phyloP scores from a whole-genome alignment of 2,888 invertebrate genomes.

The Subacronicta megacephala region DNA sequence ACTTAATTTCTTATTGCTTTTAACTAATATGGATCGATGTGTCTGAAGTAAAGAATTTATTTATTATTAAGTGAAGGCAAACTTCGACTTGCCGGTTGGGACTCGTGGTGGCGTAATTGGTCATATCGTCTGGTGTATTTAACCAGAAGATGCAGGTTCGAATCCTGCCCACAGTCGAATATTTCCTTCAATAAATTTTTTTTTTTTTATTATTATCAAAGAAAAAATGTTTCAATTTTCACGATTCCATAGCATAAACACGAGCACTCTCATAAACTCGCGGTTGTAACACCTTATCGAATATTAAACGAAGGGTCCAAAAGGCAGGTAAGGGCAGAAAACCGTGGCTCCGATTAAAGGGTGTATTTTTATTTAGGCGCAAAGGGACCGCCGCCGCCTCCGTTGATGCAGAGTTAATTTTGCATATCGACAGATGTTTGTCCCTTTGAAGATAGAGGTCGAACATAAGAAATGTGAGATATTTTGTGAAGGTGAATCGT shows the following conservation, averaged over 20 bases:
- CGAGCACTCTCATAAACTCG: constrained; percentile 22
- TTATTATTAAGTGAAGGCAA: too few relatives aligned
- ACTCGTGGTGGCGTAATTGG: too few relatives aligned
- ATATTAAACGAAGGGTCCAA: constrained; percentile 24
- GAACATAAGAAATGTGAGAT: constrained; percentile 26
- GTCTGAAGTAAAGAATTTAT: too few relatives aligned
- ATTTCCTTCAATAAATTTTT: too few relatives aligned
- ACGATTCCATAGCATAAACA: background rate
- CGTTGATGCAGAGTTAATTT: constrained; percentile 54
- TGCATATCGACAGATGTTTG: constrained; percentile 41
- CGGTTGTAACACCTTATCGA: constrained; percentile 31
- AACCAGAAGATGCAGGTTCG: too few relatives aligned
- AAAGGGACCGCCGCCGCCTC: constrained; percentile 22
- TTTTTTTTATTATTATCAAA: background rate
- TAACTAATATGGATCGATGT: too few relatives aligned
- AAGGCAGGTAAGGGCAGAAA: constrained; percentile 20
- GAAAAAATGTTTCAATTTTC: constrained; percentile 1
- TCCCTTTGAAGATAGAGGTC: constrained; percentile 33
- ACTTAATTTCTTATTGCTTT: too few relatives aligned
- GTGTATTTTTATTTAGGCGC: constrained; percentile 48
- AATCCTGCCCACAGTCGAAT: too few relatives aligned
- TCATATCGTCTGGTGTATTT: too few relatives aligned
- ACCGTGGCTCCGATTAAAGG: constrained; percentile 20
- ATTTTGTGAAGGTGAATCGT: constrained; percentile 14
- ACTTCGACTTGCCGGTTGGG: too few relatives aligned